Evolutionary conservation across 2,888 invertebrate species (phyloP).

Genomic region (Xestoiulus laeticollis): DNA sequence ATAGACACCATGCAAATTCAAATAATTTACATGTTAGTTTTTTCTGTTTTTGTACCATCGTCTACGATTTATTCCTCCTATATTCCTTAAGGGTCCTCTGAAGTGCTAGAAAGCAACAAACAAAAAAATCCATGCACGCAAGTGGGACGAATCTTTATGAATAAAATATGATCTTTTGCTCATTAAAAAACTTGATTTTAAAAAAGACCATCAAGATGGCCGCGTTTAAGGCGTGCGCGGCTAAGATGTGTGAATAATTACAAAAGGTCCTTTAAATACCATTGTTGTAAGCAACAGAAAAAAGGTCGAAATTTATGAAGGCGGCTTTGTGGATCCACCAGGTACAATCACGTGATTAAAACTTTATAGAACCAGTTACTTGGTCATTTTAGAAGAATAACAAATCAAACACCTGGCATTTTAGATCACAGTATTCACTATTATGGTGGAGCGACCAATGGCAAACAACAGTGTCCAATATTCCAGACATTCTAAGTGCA

Average conservation of each 20-base stretch:
- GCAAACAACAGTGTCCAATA: too few species aligned
- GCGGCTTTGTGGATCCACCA: neutral
- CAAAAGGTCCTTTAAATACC: conserved; percentile 13
- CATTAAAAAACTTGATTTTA: neutral
- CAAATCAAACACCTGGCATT: too few species aligned
- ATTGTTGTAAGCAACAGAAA: neutral
- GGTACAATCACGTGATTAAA: neutral
- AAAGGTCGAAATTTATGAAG: neutral
- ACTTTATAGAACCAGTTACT: neutral
- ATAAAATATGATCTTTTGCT: conserved; percentile 14
- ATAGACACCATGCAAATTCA: neutral
- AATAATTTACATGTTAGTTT: conserved; percentile 34
- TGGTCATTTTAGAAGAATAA: neutral
- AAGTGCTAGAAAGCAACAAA: neutral
- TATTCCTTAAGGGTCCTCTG: neutral
- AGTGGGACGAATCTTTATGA: conserved; percentile 5
- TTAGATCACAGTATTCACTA: too few species aligned
- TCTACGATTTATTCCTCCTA: neutral
- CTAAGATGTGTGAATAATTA: conserved; percentile 31
- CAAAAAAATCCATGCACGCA: conserved; percentile 13
- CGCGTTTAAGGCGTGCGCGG: neutral
- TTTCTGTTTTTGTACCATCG: conserved; percentile 14
- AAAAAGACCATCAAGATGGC: neutral
- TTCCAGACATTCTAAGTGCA: too few species aligned
- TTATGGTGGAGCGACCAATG: too few species aligned